Base-by-base conservation (phyloP, 35 echinoderm and acorn worm genomes). In the Holothuria glaberrima region DNA sequence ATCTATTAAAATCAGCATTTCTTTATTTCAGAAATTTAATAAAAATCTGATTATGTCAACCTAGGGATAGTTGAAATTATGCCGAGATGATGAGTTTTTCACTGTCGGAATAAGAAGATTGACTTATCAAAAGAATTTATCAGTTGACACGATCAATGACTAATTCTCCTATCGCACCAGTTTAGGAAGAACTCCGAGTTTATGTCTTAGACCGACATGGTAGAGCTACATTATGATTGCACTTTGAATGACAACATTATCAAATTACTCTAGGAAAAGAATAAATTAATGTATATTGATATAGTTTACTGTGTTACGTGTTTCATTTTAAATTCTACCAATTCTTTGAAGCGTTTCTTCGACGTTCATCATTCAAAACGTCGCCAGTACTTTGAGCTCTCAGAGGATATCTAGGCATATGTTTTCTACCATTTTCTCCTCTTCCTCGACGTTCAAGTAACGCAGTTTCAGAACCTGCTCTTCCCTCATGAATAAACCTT, bases 391-490 rank as follows among this genome's bases (percentile, higher is more conserved):
- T 87, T 31, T 87, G 85, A 14, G 85, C 85, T 34, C 85, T 48
- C 35, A 87, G 25, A 70, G 85, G 85, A 29, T 67, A 71, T 22
- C 85, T 67, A 20, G n/a, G 85, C 10, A 71, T 59, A 5, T 12
- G 50, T 30, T 62, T 71, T 41, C 85, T 33, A 46, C 85, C 85
- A 71, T 87, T 67, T 71, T 87, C 85, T 70, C 38, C 85, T 13
- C 85, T 33, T 46, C 20, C 85, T 21, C 91, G 24, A 52, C 91
- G 48, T n/a, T 92, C 91, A 22, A 92, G 66, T 33, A 92, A 69
- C 24, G 91, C 91, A 25, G 91, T 88, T 68, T 92, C 91, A 0
- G 91, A 92, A 5, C 91, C 91, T 30, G 91, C 68, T 52, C 91
- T 34, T 9, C 62, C 69, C 32, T 92, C 76, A 78, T 91, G 77